Conservation (phyloP, 2,113 vertebrate genomes). For the Riparia riparia region DNA sequence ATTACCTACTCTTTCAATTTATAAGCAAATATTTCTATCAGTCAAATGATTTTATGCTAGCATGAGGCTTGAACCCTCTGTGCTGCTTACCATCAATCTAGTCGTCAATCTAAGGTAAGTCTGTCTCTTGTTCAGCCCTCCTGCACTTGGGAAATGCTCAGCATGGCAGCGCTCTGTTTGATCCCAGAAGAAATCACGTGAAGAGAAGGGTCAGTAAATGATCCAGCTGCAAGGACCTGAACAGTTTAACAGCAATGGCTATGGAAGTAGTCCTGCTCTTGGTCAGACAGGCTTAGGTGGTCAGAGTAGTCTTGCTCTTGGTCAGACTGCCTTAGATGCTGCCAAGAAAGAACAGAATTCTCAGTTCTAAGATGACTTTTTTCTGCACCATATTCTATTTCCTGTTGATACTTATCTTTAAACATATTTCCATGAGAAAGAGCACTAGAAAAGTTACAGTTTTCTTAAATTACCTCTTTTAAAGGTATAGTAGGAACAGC, state of each 20-base stretch:
- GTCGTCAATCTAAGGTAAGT: not conserved
- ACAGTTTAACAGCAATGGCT: not conserved
- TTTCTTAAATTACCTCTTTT: not conserved
- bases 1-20: slow-evolving; percentile 61
- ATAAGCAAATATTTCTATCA: slow-evolving; percentile 60
- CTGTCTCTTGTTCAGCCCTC: not conserved
- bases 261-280: not conserved
- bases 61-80: not conserved
- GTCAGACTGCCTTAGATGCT: not conserved
- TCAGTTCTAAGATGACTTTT: not conserved
- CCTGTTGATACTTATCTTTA: not conserved
- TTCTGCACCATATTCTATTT: not conserved
- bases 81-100: not conserved
- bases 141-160: not conserved
- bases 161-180: not conserved
- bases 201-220: not conserved
- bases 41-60: slow-evolving; percentile 44
- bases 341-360: not conserved
- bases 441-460: not conserved
- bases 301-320: not conserved
- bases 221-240: not conserved
- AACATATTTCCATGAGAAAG: not conserved
- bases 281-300: not conserved
- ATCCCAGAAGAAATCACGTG: slow-evolving; percentile 30
- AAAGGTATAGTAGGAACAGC: not conserved